Evolutionary conservation across 2,888 invertebrate species (phyloP).

Genomic region (Agrenia bidenticulata): DNA sequence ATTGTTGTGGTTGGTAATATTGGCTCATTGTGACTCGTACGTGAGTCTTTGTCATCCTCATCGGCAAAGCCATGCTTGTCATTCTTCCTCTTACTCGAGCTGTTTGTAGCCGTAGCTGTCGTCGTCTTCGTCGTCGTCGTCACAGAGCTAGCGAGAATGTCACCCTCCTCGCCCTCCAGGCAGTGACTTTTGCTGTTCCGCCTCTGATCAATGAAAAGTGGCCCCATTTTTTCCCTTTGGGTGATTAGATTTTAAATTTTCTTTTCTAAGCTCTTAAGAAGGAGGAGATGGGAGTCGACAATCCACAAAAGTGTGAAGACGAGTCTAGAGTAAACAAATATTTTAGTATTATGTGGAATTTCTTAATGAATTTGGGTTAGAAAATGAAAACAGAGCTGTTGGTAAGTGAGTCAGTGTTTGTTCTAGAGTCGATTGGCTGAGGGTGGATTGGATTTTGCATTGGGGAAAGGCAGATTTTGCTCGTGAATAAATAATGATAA

Average conservation of each 20-base stretch:
- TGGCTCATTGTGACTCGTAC: not conserved
- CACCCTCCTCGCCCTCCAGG: conserved; percentile 3
- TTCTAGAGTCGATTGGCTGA: too few species aligned
- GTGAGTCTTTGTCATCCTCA: not conserved
- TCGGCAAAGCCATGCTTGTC: too few species aligned
- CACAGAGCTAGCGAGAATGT: not conserved
- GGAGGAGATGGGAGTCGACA: too few species aligned
- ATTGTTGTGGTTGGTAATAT: conserved; percentile 3
- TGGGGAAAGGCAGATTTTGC: too few species aligned
- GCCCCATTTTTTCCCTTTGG: conserved; percentile 3
- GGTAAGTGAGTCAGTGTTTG: too few species aligned
- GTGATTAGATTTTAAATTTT: not conserved
- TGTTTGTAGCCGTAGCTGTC: not conserved
- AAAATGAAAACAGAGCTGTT: not conserved
- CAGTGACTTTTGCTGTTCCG: not conserved
- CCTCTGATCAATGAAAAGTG: conserved; percentile 11
- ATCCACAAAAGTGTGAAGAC: too few species aligned
- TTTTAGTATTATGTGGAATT: not conserved
- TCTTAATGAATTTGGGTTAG: not conserved
- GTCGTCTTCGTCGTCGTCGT: not conserved
- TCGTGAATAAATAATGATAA: too few species aligned
- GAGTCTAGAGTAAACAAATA: conserved; percentile 1
- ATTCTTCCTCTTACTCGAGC: not conserved
- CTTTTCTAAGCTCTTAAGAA: not conserved
- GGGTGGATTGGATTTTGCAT: too few species aligned